Evolutionary conservation across 2,113 vertebrate genomes (phyloP).

Genomic region (Dinomys branickii): DNA sequence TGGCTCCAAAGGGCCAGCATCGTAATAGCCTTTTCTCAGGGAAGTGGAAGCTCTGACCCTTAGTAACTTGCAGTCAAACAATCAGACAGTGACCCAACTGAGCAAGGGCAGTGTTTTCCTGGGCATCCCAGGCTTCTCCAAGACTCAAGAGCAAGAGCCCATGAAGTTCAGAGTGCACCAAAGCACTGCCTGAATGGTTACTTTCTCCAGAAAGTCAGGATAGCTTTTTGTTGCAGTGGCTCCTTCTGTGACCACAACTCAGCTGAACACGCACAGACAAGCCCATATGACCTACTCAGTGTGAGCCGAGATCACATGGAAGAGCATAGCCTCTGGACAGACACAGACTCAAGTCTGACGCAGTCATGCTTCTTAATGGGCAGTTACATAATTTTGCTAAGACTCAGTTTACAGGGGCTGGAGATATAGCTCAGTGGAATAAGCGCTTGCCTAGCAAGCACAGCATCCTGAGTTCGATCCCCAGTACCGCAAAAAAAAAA

Average conservation of each 20-base stretch:
- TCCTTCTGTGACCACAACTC: neutral
- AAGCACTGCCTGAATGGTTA: neutral
- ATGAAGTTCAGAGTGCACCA: neutral
- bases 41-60: neutral
- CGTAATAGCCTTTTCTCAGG: neutral
- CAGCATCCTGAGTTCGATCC: no score
- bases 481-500: no score
- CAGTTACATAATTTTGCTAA: neutral
- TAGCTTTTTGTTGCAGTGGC: neutral
- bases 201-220: neutral
- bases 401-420: neutral
- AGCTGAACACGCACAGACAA: neutral
- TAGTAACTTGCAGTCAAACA: neutral
- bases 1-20: neutral
- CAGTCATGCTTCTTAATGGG: neutral
- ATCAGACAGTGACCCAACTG: neutral
- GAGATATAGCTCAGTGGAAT: no score
- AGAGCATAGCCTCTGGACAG: neutral
- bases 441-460: no score
- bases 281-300: rapidly evolving
- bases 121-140: neutral
- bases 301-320: rapidly evolving
- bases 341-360: neutral
- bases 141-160: neutral
- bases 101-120: neutral